Conservation (phyloP, 2,113 vertebrate genomes). For the Carassius auratus region DNA sequence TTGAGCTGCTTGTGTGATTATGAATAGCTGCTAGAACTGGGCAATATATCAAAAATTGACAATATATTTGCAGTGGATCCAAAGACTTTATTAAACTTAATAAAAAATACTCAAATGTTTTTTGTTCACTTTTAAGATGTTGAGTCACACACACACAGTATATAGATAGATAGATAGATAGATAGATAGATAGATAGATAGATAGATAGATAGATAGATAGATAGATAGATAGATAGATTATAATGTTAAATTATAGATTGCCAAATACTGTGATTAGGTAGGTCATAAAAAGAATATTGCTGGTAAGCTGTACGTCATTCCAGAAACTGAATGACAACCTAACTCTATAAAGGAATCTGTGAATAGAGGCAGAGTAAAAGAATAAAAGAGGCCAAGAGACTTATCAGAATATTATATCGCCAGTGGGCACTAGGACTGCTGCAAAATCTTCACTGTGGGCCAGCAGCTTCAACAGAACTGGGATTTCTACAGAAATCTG, state of each 20-base stretch:
- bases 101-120: no score
- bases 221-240: no score
- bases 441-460: neutral
- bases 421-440: neutral
- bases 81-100: no score
- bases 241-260: no score
- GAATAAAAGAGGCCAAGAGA: neutral
- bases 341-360: neutral
- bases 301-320: neutral
- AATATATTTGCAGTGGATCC: neutral
- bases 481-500: conserved; percentile 12
- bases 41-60: neutral
- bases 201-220: no score
- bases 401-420: neutral
- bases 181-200: no score
- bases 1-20: neutral
- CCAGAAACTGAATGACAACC: neutral
- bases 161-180: no score
- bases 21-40: neutral
- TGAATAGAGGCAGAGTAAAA: neutral
- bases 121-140: no score
- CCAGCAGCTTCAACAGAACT: neutral
- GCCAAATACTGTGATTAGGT: neutral
- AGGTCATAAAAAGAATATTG: neutral
- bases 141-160: no score